Conservation (phyloP, 2,797 vertebrate genomes). For the Nannoperca australis region DNA sequence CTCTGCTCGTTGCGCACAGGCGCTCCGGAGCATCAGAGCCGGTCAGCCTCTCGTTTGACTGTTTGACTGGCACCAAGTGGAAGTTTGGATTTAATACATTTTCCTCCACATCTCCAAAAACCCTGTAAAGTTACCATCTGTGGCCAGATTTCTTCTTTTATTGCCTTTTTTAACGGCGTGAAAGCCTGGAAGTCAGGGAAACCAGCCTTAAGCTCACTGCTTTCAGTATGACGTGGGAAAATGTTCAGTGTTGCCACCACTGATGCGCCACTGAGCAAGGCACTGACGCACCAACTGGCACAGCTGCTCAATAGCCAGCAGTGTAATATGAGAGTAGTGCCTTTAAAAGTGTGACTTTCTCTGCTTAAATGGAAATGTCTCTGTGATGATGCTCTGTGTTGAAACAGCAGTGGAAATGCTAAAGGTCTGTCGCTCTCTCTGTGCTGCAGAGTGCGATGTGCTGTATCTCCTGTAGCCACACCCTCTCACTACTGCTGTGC, state of each 20-base stretch:
- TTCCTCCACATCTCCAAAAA: constrained; percentile 46
- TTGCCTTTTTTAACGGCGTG: not conserved
- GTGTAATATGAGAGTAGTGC: not conserved
- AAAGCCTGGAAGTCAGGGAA: constrained; percentile 8
- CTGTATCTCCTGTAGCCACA: constrained; percentile 90
- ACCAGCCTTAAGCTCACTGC: constrained; percentile 11
- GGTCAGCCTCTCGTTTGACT: constrained; percentile 56
- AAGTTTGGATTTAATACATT: constrained; percentile 51
- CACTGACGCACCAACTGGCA: constrained; percentile 6
- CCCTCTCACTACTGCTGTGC: constrained; percentile 97
- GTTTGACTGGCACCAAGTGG: constrained; percentile 47
- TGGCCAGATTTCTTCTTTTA: constrained; percentile 14
- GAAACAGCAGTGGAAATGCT: constrained; percentile 30
- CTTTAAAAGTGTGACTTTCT: not conserved
- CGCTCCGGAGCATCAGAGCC: constrained; percentile 59
- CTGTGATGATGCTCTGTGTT: constrained; percentile 46
- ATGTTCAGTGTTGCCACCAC: constrained; percentile 24
- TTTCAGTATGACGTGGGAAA: constrained; percentile 21
- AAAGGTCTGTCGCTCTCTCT: constrained; percentile 41
- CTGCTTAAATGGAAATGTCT: not conserved
- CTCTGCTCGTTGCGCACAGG: constrained; percentile 50
- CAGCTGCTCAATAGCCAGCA: not conserved
- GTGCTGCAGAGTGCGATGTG: constrained; percentile 92
- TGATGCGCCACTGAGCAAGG: constrained; percentile 32
- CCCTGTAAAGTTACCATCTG: constrained; percentile 52